Evolutionary conservation across 1,140 invertebrate genomes (phyloP), one percentile per base, ranked within the genome.

Genomic region (Lutraria rhynchaena): DNA sequence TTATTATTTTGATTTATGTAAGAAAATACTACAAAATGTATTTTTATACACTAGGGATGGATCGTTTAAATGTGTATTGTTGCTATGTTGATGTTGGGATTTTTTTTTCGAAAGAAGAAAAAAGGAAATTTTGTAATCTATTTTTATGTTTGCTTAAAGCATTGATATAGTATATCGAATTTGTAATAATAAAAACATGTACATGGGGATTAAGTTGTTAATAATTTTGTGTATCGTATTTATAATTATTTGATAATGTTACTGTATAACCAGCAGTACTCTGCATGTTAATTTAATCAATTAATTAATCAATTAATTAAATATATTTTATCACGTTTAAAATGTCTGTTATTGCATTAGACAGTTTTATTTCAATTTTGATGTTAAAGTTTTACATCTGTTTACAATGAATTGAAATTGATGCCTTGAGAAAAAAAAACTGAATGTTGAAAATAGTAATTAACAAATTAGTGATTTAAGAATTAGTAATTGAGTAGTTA

Each of bases 171-270:
- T 41, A 24, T 5, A 63, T 41, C 44, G 31, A 67, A 27, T 46
- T 29, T 22, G 3, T 2, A 44, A 44, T 65, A 65, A 22, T 41
- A 41, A 7, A 41, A 22, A 61, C 27, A 22, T 65, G 61, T 67
- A 67, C 22, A 67, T 49, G 63, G 63, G 41, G 29, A 49, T 7
- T n/a, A 49, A 46, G 63, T 67, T 67, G 63, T 67, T 67, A 31
- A 67, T 67, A 67, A 51, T 67, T 27, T 15, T 67, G 29, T 33
- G 15, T 49, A 67, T 22, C 7, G 13, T 65, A 65, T 67, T 67
- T 49, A 67, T 67, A 67, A 67, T 35, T 67, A 67, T 67, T 27
- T 58, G 1, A 15, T 9, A 44, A 65, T 9, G n/a, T 58, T 58
- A 7, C 4, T 29, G 4, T 7, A 27, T 58, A 31, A 33, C 58